Percentiles rank a stretch among this genome's conserved stretches.
Conservation (phyloP, 2,888 invertebrate species). For the Tiphia femorata region DNA sequence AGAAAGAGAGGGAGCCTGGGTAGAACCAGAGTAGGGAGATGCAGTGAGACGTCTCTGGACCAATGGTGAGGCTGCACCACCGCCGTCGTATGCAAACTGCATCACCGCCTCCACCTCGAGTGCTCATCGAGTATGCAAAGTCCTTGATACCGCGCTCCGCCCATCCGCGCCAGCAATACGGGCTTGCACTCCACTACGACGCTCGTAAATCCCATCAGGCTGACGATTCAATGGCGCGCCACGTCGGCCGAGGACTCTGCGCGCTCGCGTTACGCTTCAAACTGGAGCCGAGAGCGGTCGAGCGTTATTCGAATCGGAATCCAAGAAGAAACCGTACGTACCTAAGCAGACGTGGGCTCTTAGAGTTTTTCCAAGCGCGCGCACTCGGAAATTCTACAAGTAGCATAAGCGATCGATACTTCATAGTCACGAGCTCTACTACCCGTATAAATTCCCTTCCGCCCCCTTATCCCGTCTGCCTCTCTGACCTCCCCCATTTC, state of each 20-base stretch:
- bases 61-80: constrained; percentile 61
- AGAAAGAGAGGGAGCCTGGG: constrained; percentile 33
- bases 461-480: too few species aligned
- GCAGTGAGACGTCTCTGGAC: constrained; percentile 58
- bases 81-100: constrained; percentile 65
- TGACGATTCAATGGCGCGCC: constrained; percentile 19
- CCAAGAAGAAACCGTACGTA: too few species aligned
- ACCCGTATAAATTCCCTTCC: too few species aligned
- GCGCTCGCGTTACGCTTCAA: too few species aligned
- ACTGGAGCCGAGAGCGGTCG: too few species aligned
- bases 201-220: neutral
- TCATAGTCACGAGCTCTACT: too few species aligned
- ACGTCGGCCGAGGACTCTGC: neutral
- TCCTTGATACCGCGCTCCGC: constrained; percentile 59
- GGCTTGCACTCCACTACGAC: constrained; percentile 4
- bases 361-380: too few species aligned
- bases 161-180: constrained; percentile 35
- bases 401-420: too few species aligned
- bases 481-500: too few species aligned
- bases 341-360: too few species aligned
- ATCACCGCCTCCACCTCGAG: constrained; percentile 58
- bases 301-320: too few species aligned
- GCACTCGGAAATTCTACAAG: too few species aligned
- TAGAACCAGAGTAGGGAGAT: constrained; percentile 50
- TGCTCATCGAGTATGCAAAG: constrained; percentile 64